These are phyloP conservation scores for Trissolcus japonicus DNA, from an alignment of 2,888 invertebrate genomes.

Conservation along the genomic window DNA sequence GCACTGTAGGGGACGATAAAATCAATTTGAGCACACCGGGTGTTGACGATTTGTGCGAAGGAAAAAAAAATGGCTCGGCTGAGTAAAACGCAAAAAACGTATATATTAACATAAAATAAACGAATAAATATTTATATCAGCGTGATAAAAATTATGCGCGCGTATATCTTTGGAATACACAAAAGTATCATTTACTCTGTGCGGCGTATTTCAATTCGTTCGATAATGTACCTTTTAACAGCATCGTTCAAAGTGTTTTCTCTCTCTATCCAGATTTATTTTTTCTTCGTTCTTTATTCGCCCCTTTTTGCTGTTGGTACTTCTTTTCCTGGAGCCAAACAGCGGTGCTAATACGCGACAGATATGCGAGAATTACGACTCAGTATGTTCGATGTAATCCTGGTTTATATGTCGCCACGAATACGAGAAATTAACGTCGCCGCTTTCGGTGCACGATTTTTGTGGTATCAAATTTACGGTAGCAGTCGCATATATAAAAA, in stretches of 20 bases:
- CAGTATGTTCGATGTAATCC: constrained; percentile 52
- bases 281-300: constrained; percentile 5
- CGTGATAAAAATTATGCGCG: constrained; percentile 54
- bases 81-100: constrained; percentile 39
- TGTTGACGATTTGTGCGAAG: constrained; percentile 17
- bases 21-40: constrained; percentile 18
- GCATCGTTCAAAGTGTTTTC: constrained; percentile 51
- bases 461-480: constrained; percentile 5
- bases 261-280: constrained; percentile 22
- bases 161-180: constrained; percentile 55
- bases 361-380: constrained; percentile 57
- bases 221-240: constrained; percentile 58
- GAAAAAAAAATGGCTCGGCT: constrained; percentile 23
- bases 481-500: background rate
- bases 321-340: constrained; percentile 37
- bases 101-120: constrained; percentile 51
- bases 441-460: constrained; percentile 27
- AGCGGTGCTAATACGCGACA: constrained; percentile 55
- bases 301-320: constrained; percentile 10
- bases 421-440: constrained; percentile 52
- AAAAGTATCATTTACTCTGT: constrained; percentile 55
- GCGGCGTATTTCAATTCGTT: constrained; percentile 52
- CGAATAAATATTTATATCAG: constrained; percentile 55
- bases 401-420: constrained; percentile 52
- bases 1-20: too few species aligned